Evolutionary conservation across 2,888 invertebrate genomes (phyloP).

Genomic region (Lysandra bellargus): DNA sequence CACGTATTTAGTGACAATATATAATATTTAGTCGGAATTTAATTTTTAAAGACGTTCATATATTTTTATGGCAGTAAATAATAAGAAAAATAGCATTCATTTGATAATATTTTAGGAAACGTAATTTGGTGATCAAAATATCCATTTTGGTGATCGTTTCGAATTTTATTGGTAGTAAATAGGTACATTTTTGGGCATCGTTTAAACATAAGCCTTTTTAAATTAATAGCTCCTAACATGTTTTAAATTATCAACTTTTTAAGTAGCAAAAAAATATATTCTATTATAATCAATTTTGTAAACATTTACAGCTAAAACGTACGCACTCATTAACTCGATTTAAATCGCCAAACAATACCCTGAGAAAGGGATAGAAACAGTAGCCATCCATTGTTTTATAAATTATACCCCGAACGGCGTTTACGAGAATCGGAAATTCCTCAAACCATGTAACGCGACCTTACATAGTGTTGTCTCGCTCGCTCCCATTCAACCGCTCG

Average conservation of each 20-base stretch:
- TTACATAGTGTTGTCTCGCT: slow-evolving; percentile 62
- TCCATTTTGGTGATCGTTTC: no score
- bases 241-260: neutral
- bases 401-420: slow-evolving; percentile 45
- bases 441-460: slow-evolving; percentile 74
- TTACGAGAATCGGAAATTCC: slow-evolving; percentile 53
- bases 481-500: slow-evolving; percentile 75
- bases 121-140: no score
- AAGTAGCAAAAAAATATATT: neutral
- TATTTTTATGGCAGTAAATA: no score
- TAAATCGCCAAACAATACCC: slow-evolving; percentile 18
- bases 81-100: no score
- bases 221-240: no score
- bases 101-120: no score
- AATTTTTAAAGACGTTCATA: no score
- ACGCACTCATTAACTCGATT: neutral
- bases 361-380: slow-evolving; percentile 8
- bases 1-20: no score
- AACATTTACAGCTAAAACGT: neutral
- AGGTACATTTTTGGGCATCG: no score
- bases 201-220: no score
- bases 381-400: slow-evolving; percentile 57
- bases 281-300: neutral
- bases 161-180: no score
- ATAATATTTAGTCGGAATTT: no score